Evolutionary conservation across 1,140 invertebrate species (phyloP), one percentile per base, ranked within the genome.

Genomic region (Drosophila bocqueti): DNA sequence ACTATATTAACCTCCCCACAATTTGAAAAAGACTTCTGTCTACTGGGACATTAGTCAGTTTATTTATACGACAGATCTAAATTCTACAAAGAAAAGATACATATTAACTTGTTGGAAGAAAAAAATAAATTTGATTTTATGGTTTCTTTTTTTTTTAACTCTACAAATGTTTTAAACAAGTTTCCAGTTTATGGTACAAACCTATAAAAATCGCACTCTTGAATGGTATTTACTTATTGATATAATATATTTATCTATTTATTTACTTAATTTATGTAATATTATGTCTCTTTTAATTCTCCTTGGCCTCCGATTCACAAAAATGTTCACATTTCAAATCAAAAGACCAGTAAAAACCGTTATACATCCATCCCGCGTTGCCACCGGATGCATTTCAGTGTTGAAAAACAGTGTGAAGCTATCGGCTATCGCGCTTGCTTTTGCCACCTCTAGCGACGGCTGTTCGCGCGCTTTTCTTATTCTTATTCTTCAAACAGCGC

Each of bases 401-500:
- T 11, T 58, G 10, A 1, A 24, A 40, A 5, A 0, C 9, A 2
- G 3, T 3, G 0, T 2, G 3, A 0, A 4, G 11, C n/a, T 13
- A 24, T 29, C 64, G n/a, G n/a, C 21, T 31, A 29, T 18, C 15
- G 9, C n/a, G 13, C 11, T 9, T 29, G 24, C 46, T 36, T 54
- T 16, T 24, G 18, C 43, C 81, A 77, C 26, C 73, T 5, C 77
- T 74, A 74, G 18, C 16, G 10, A 5, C 2, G 6, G 16, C 26
- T 18, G 36, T 86, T 86, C 83, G 76, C 83, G 83, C 83, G 79
- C 83, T 79, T 86, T 86, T 79, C 21, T 11, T 40, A n/a, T 2
- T 50, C 46, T 66, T 62, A n/a, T 52, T 50, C 67, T 74, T 67
- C 49, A 46, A 49, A 59, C 49, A 24, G 54, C 34, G 29, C 47